Conservation (phyloP, 2,113 vertebrate species). For the Potamarius usumacintae region DNA sequence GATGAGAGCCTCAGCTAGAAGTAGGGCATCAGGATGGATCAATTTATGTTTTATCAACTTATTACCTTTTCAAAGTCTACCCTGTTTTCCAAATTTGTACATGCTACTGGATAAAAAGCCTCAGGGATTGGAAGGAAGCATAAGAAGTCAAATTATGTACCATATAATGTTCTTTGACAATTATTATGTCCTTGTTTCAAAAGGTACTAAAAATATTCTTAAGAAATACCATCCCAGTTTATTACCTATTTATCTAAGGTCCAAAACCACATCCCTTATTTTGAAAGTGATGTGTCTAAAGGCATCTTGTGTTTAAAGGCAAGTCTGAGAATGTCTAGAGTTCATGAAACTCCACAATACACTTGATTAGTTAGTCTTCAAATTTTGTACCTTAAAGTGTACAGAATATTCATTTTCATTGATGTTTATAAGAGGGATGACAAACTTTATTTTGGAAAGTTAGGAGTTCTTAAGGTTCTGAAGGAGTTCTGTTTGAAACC, state of each 20-base stretch:
- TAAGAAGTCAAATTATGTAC: background rate
- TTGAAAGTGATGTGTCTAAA: no score
- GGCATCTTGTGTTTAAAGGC: no score
- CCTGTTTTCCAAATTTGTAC: background rate
- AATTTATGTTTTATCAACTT: no score
- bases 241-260: background rate
- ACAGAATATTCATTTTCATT: background rate
- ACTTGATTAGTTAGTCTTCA: background rate
- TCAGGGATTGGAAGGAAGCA: background rate
- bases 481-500: background rate
- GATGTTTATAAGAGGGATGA: background rate
- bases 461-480: background rate
- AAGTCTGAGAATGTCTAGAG: background rate
- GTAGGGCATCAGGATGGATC: no score
- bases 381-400: background rate
- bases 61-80: background rate
- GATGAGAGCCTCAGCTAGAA: no score
- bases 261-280: background rate
- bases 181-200: no score
- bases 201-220: no score
- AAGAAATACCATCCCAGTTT: no score
- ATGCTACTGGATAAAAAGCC: background rate
- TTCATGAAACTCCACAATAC: background rate
- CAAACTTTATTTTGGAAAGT: background rate
- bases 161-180: no score